Percentiles rank a stretch among this genome's conserved stretches.
Evolutionary conservation across 2,113 vertebrate species (phyloP).

Genomic region (Progne subis): DNA sequence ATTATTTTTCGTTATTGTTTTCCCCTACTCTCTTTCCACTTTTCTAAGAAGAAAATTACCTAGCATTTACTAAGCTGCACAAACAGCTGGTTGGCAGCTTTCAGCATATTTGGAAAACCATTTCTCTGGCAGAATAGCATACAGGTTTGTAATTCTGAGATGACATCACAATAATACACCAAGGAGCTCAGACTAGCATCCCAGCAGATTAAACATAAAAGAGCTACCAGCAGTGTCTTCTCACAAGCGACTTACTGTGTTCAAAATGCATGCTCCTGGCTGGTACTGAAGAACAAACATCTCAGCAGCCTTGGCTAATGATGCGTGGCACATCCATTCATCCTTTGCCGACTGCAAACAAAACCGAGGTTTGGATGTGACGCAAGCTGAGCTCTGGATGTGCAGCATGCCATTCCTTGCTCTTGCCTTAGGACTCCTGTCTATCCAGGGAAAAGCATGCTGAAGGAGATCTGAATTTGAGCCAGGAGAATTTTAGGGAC

Average conservation of each 20-base stretch:
- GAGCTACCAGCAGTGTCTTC: neutral
- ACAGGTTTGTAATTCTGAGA: neutral
- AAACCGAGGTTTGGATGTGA: neutral
- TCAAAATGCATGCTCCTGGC: neutral
- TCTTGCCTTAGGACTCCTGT: neutral
- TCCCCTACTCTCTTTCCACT: neutral
- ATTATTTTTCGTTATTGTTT: neutral
- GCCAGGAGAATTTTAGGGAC: neutral
- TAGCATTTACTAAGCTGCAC: conserved; percentile 38
- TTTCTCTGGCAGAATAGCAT: neutral
- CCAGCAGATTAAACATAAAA: neutral
- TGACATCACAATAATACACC: neutral
- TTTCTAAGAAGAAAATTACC: conserved; percentile 41
- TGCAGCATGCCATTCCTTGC: neutral
- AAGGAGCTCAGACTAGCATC: neutral
- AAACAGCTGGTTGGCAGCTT: conserved; percentile 32
- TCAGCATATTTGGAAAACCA: conserved; percentile 28
- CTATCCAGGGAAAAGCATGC: neutral
- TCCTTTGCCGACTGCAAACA: neutral
- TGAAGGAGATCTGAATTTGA: neutral
- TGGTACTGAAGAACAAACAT: neutral
- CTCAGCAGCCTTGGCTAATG: neutral
- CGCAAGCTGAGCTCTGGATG: neutral
- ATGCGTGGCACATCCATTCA: neutral
- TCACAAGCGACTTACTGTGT: neutral